Evolutionary conservation across 2,888 invertebrate genomes (phyloP).

Genomic region (Steinernema hermaphroditum): DNA sequence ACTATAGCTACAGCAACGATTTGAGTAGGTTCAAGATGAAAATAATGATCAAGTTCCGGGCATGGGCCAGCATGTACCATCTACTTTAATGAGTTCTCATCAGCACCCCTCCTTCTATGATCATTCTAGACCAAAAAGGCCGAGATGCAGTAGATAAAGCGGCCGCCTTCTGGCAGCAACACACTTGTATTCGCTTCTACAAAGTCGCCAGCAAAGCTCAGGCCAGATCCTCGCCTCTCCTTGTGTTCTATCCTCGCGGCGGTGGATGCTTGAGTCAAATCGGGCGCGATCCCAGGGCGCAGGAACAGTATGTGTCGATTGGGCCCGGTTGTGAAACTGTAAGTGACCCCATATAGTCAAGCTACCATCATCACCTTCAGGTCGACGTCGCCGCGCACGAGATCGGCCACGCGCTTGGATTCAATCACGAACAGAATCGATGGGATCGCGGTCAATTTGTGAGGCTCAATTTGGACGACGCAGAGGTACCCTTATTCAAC

Average conservation of each 20-base stretch:
- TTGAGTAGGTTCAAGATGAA: too few species aligned
- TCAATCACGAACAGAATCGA: too few species aligned
- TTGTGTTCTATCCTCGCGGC: background rate
- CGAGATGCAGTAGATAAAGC: background rate
- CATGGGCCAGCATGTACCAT: too few species aligned
- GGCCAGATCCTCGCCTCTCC: background rate
- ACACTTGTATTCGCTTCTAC: conserved; percentile 1
- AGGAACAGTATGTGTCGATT: too few species aligned
- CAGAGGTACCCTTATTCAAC: too few species aligned
- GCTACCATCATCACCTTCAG: too few species aligned
- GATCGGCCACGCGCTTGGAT: background rate
- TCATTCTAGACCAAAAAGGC: background rate
- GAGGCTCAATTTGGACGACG: too few species aligned
- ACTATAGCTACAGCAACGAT: background rate
- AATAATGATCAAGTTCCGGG: too few species aligned
- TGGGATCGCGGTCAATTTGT: too few species aligned
- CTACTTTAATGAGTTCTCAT: too few species aligned
- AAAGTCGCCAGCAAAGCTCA: background rate
- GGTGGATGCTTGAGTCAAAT: background rate
- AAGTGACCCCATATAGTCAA: too few species aligned
- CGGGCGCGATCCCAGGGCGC: background rate
- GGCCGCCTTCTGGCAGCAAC: background rate
- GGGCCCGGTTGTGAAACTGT: too few species aligned
- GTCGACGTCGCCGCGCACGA: background rate
- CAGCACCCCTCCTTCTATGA: background rate